Evolutionary conservation across 2,797 vertebrate species (phyloP).

Genomic region (Coluber constrictor): DNA sequence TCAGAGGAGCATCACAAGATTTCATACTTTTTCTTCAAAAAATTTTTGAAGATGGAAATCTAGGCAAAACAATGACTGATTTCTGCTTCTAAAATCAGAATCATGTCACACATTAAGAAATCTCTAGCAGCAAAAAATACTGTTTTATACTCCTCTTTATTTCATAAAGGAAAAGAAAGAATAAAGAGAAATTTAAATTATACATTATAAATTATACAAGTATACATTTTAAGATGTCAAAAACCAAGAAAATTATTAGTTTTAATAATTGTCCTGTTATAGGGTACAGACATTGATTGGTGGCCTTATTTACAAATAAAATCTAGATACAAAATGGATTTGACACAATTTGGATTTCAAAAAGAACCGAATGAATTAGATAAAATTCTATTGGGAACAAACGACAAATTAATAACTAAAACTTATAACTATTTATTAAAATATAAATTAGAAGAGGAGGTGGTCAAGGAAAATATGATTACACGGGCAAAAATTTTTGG

Average conservation of each 20-base stretch:
- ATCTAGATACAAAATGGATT: too few relatives aligned
- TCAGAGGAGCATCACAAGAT: not conserved
- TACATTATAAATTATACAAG: not conserved
- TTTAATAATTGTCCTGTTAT: not conserved
- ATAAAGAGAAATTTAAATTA: not conserved
- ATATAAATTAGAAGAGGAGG: too few relatives aligned
- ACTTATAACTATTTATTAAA: too few relatives aligned
- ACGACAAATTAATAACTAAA: too few relatives aligned
- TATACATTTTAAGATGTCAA: not conserved
- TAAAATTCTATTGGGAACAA: too few relatives aligned
- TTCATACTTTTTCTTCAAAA: not conserved
- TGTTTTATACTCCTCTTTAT: not conserved
- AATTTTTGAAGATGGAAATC: not conserved
- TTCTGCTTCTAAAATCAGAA: not conserved
- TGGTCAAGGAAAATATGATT: too few relatives aligned
- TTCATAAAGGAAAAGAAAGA: not conserved
- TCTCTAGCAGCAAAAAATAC: not conserved
- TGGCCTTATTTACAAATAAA: too few relatives aligned
- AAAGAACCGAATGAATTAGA: too few relatives aligned
- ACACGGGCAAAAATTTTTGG: too few relatives aligned
- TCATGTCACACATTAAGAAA: not conserved
- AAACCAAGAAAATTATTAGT: not conserved
- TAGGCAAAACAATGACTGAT: not conserved
- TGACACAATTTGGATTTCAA: too few relatives aligned
- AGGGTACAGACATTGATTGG: too few relatives aligned